These are phyloP conservation scores for Peromyscus eremicus DNA, from an alignment of 2,797 vertebrate genomes.

Conservation along the genomic window DNA sequence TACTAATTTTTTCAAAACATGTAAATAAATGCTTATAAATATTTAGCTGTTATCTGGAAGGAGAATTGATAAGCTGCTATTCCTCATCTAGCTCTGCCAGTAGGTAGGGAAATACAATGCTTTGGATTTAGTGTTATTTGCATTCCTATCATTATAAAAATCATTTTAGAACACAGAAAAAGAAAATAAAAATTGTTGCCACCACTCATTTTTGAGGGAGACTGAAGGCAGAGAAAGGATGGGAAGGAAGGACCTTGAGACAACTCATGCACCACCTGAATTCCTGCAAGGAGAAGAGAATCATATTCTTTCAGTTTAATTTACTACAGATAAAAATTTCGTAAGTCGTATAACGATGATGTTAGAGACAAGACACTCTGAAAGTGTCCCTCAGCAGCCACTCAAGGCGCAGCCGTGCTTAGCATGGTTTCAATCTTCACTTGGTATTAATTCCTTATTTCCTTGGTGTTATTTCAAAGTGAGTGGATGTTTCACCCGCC, in stretches of 20 bases:
- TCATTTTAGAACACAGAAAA: background rate
- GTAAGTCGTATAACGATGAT: background rate
- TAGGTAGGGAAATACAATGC: fast-evolving
- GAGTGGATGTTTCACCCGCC: background rate
- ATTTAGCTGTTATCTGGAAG: background rate
- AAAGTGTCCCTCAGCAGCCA: background rate
- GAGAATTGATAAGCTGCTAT: background rate
- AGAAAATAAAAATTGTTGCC: background rate
- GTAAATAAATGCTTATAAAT: background rate
- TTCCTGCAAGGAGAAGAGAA: background rate
- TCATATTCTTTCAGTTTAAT: background rate
- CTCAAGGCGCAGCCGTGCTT: background rate
- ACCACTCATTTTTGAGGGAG: background rate
- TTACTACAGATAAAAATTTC: background rate
- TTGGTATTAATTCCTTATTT: background rate
- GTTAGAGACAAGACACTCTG: background rate
- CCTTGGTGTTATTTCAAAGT: background rate
- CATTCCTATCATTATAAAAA: background rate
- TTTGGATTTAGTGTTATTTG: background rate
- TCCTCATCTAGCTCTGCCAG: background rate
- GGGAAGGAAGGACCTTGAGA: background rate
- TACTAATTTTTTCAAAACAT: background rate
- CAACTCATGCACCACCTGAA: fast-evolving
- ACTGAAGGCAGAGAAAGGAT: background rate
- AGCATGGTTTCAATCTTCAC: background rate